phyloP scores from a whole-genome alignment of 2,113 vertebrate genomes.

The Rafetus swinhoei region DNA sequence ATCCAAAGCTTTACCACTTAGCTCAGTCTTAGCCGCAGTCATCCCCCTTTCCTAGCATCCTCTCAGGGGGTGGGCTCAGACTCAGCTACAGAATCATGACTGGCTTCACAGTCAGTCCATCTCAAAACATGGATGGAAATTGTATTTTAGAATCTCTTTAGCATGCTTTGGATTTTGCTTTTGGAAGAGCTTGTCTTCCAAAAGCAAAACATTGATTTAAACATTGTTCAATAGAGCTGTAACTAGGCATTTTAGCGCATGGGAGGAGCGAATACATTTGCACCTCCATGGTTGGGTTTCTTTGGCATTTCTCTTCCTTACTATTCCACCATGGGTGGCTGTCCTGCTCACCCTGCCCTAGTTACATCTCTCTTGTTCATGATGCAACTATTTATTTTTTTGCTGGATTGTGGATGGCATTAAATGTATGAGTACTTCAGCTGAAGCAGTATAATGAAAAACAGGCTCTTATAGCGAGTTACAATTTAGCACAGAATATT shows the following conservation, averaged over 20 bases:
- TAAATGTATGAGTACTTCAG: neutral
- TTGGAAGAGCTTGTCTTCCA: neutral
- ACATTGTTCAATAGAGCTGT: neutral
- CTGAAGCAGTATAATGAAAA: conserved; percentile 19
- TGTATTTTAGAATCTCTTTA: neutral
- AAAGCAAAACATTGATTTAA: neutral
- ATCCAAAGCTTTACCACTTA: too few species aligned
- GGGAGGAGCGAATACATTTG: too few species aligned
- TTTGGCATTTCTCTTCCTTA: too few species aligned
- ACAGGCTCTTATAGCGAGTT: neutral
- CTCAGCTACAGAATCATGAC: neutral
- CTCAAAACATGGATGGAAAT: neutral
- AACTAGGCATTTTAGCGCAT: too few species aligned
- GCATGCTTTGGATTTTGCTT: neutral
- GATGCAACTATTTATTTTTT: neutral
- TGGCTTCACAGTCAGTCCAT: neutral
- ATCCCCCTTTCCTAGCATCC: neutral
- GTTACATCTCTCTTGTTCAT: neutral
- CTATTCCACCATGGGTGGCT: too few species aligned
- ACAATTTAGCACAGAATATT: neutral
- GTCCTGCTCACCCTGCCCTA: too few species aligned
- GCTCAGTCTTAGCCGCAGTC: neutral
- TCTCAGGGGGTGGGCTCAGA: neutral
- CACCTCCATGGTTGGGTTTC: too few species aligned
- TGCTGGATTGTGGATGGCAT: neutral